Evolutionary conservation across 1,140 invertebrate species (phyloP).

Genomic region (Apolygus lucorum): DNA sequence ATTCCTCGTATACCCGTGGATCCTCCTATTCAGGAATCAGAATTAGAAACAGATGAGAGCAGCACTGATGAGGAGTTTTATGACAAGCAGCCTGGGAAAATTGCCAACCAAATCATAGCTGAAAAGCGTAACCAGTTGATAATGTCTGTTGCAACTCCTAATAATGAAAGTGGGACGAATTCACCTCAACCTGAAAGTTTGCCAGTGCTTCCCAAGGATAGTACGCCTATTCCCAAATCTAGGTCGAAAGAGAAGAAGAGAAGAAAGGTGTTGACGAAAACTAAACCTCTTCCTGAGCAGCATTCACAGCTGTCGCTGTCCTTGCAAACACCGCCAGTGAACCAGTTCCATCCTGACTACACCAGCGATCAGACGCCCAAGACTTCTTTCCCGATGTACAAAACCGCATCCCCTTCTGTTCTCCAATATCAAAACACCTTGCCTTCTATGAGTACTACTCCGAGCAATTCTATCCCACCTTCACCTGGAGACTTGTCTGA

Average conservation of each 20-base stretch:
- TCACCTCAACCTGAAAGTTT: slow-evolving; percentile 1
- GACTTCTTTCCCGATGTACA: background rate
- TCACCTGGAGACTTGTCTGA: slow-evolving; percentile 17
- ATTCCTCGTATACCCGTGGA: slow-evolving; percentile 37
- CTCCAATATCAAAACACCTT: background rate
- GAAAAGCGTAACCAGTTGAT: slow-evolving; percentile 60
- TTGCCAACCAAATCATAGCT: slow-evolving; percentile 56
- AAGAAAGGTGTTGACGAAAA: background rate
- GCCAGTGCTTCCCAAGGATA: background rate
- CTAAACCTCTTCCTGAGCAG: background rate
- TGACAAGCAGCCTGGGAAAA: slow-evolving; percentile 63
- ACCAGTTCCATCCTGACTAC: background rate
- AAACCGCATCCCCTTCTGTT: background rate
- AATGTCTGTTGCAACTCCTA: slow-evolving; percentile 44
- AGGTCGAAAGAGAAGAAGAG: slow-evolving; percentile 23
- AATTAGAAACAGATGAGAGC: slow-evolving; percentile 70
- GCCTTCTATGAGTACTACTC: background rate
- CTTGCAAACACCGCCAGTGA: background rate
- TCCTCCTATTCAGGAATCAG: slow-evolving; percentile 58
- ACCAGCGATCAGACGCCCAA: background rate
- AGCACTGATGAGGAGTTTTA: slow-evolving; percentile 81
- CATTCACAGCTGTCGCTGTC: background rate
- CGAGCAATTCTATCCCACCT: background rate
- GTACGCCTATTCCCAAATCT: background rate
- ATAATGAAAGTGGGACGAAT: slow-evolving; percentile 44